Percentiles rank a stretch among this genome's conserved stretches.
Conservation (phyloP, 2,888 invertebrate genomes). For the Mythimna ferrago region DNA sequence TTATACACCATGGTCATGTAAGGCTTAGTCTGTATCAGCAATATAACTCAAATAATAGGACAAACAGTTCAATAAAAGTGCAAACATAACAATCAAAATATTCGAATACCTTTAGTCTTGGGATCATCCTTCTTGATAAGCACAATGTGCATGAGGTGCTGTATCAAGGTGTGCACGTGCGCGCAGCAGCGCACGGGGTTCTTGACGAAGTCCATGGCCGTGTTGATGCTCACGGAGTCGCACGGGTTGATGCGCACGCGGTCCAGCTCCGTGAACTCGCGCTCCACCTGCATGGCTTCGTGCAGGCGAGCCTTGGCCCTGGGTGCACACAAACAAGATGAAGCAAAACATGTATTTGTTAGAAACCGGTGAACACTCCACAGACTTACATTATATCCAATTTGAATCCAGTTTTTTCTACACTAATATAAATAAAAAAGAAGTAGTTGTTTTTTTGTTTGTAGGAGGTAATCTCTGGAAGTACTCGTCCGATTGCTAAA, state of each 20-base stretch:
- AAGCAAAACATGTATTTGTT: no score
- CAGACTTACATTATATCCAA: no score
- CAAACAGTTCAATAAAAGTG: no score
- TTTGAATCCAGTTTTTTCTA: no score
- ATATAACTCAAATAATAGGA: no score
- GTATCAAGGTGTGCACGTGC: conserved; percentile 96
- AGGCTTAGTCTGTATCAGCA: no score
- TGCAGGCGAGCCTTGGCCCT: conserved; percentile 99
- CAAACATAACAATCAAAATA: background rate
- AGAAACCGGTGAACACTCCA: no score
- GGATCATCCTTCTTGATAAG: conserved; percentile 96
- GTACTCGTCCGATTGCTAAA: no score
- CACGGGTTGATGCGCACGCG: conserved; percentile 97
- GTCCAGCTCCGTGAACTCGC: conserved; percentile 96
- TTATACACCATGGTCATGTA: no score
- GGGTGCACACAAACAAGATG: conserved; percentile 1
- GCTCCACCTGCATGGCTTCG: conserved; percentile 97
- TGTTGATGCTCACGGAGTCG: conserved; percentile 96
- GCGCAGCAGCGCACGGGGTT: conserved; percentile 98
- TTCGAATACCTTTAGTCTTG: conserved; percentile 93
- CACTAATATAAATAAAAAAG: no score
- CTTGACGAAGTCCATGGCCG: conserved; percentile 98
- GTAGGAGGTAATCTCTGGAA: no score
- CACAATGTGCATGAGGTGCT: conserved; percentile 96
- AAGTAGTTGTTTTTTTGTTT: no score